Base-by-base conservation (phyloP, 2,113 vertebrate species). In the Brachypodius melanocephalos region DNA sequence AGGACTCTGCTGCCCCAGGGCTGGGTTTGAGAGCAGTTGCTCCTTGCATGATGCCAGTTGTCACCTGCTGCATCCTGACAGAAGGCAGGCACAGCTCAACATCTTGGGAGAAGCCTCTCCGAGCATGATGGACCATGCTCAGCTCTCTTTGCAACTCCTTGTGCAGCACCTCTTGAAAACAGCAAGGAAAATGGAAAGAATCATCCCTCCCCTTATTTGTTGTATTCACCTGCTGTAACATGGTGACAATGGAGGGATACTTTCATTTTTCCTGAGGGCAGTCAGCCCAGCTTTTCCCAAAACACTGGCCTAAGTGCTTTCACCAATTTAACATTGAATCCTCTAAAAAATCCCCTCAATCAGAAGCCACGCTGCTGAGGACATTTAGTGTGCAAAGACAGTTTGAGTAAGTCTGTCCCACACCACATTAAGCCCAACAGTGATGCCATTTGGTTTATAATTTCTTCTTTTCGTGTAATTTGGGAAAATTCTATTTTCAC, bases 401-500 rank as follows among this genome's bases (percentile, higher is more conserved):
- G 34, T 42, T 68, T 26, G 58, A 57, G 42, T 62, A 32, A 69
- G 38, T 11, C 42, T 34, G 18, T 79, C 82, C 87, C 58, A 76
- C 81, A 85, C 20, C 80, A 80, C 0, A 2, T 7, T 48, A 29
- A 82, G 71, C 61, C 43, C 89, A 78, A 48, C 72, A 92, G 65
- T 17, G 68, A 92, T 93, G 89, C 62, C 91, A 87, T 75, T 95
- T 78, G 65, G 77, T 85, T 90, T 87, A 43, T 79, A 45, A 79
- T 89, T 78, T 40, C 34, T 65, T 32, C 36, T 69, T 69, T 66
- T 25, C 36, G 65, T 87, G 81, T 89, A 85, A 94, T 94, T 94
- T 85, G 85, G 84, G 91, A 71, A 91, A 49, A 73, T 66, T 87
- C 94, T 94, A 92, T 95, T 95, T 96, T 94, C 77, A 85, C 36